Evolutionary conservation across 2,113 vertebrate genomes (phyloP).

Genomic region (Athene noctua): DNA sequence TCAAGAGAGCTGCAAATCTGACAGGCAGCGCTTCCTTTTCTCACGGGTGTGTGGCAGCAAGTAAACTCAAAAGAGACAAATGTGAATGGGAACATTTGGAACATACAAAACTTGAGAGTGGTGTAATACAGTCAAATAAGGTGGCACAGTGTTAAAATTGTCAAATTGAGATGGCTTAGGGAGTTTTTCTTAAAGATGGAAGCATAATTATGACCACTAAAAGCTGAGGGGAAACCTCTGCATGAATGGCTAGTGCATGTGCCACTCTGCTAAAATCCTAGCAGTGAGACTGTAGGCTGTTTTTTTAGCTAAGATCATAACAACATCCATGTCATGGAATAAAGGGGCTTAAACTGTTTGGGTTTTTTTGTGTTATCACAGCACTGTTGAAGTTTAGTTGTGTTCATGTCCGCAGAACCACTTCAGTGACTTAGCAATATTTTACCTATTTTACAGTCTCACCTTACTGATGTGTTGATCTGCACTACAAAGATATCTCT

Average conservation of each 20-base stretch:
- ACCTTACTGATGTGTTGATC: not conserved
- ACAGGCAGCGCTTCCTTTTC: not conserved
- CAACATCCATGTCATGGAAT: not conserved
- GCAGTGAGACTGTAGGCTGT: not conserved
- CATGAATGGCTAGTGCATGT: not conserved
- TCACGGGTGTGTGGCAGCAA: not conserved
- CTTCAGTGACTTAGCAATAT: not conserved
- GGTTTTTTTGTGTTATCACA: not conserved
- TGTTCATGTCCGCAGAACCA: not conserved
- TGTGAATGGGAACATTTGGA: not conserved
- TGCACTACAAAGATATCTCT: not conserved
- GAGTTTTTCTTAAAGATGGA: not conserved
- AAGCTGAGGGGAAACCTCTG: not conserved
- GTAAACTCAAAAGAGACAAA: not conserved
- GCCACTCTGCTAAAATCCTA: not conserved
- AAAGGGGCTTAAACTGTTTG: not conserved
- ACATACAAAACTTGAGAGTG: not conserved
- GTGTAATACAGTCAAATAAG: not conserved
- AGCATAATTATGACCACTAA: not conserved
- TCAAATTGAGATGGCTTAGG: not conserved
- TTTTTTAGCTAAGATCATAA: not conserved
- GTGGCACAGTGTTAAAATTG: not conserved
- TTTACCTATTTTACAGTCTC: not conserved
- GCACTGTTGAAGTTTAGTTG: not conserved
- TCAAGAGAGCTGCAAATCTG: not conserved